phyloP scores from a whole-genome alignment of 2,113 vertebrate genomes.

The Sialia sialis region DNA sequence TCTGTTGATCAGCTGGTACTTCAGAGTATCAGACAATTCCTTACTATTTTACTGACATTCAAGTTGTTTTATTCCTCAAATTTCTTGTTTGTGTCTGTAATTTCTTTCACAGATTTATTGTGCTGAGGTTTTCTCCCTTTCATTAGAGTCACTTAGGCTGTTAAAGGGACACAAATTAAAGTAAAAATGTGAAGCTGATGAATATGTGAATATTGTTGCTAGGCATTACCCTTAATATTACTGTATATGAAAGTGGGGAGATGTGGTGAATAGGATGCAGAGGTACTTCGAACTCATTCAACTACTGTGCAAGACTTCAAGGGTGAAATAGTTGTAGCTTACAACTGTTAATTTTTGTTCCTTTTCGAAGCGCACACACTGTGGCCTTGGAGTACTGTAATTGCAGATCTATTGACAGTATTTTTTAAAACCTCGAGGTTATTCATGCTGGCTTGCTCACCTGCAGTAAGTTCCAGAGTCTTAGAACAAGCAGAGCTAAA shows the following conservation, averaged over 20 bases:
- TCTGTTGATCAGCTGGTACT: background rate
- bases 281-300: constrained; percentile 36
- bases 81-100: constrained; percentile 13
- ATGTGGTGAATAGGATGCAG: background rate
- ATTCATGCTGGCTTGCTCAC: constrained; percentile 16
- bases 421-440: background rate
- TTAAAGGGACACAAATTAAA: constrained; percentile 51
- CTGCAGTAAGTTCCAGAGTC: constrained; percentile 20
- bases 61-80: background rate
- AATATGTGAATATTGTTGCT: constrained; percentile 49
- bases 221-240: constrained; percentile 29
- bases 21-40: background rate
- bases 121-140: constrained; percentile 8
- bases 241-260: background rate
- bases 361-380: constrained; percentile 3
- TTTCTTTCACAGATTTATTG: background rate
- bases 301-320: constrained; percentile 28
- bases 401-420: constrained; percentile 32
- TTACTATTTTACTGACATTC: background rate
- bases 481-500: background rate
- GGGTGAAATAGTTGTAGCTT: constrained; percentile 33
- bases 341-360: constrained; percentile 39
- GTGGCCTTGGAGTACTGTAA: constrained; percentile 31
- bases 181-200: constrained; percentile 22
- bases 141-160: constrained; percentile 23